Evolutionary conservation across 2,113 vertebrate species (phyloP), one percentile per base, ranked within the genome.

Genomic region (Poeciliopsis occidentalis): DNA sequence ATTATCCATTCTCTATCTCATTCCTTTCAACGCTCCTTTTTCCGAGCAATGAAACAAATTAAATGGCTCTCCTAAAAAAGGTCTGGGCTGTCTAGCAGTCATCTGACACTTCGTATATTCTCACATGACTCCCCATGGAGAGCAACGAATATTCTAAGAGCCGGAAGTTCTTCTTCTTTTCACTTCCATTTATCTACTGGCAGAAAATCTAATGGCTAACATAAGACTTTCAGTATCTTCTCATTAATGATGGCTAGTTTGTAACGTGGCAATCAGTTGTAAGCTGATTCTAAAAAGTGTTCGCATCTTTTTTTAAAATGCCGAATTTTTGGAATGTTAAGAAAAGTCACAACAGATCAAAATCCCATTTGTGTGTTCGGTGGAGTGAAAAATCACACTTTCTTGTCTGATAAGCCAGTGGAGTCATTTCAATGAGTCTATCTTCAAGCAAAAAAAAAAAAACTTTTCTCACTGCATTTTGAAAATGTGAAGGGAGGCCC

Each of bases 21-120:
- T 34, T 17, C 1, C 3, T 65, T 57, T 26, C 26, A 64, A n/a
- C 29, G 67, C 17, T 41, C 27, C 19, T 37, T n/a, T 39, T 62
- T 31, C 6, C 8, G 19, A 66, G 39, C 29, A 41, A 47, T 47
- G 5, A 30, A 29, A 62, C 31, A 64, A 73, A 54, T 34, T 41
- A 26, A 32, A 32, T 34, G 51, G 41, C 47, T 73, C 41, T 72
- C 37, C n/a, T 17, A 29, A 62, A 64, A 73, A 65, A 12, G 37
- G 47, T 74, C 41, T 47, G 6, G 8, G 26, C 63, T 29, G 17
- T 66, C 63, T 73, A 32, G 63, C 30, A 73, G 41, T 30, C 17
- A 34, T 73, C 44, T 54, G 29, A 37, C 47, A 64, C 44, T 27
- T 64, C 6, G 10, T 27, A 32, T 51, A 31, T 29, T 66, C 26